Base-by-base conservation (phyloP, 2,113 vertebrate genomes). In the Corapipo altera region DNA sequence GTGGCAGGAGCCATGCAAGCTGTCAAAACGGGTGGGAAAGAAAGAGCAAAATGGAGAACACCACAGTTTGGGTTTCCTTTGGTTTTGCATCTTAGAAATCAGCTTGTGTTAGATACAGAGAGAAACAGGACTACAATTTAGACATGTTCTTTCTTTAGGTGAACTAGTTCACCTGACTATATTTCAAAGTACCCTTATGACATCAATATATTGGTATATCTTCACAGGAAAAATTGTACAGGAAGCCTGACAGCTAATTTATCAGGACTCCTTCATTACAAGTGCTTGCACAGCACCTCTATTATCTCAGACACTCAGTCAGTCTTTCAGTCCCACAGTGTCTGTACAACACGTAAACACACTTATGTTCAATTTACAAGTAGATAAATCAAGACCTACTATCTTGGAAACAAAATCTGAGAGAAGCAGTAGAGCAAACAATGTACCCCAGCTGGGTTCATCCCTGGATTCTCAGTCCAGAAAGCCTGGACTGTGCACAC, bases 401-500 rank as follows among this genome's bases (percentile, higher is more conserved):
- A 5, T 10, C 26, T 33, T 59, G 41, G 46, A 80, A 88, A 67
- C 46, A 59, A 86, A 91, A 73, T 30, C 17, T 27, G 41, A 80
- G 51, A 39, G 55, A 12, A 39, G 58, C 27, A 73, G 52, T 1
- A 19, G 37, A 73, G 77, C 41, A 75, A 73, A 72, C 21, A 64
- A 39, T 0, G 0, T 15, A 19, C 3, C 15, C 65, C 35, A 72
- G 28, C 33, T 33, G 32, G 41, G 58, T 19, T 37, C 37, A n/a
- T 0, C 6, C 37, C 64, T 37, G 28, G 13, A 49, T 46, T 52
- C 49, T 33, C 32, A 41, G 23, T 13, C 26, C 55, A 43, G 69
- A 62, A 58, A 80, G 15, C 11, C 35, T 33, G 71, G 23, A 35
- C n/a, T 64, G 12, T 0, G 0, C 30, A 32, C 15, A n/a, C 35